Evolutionary conservation across 2,888 invertebrate species (phyloP).

Genomic region (Trissoscelio sp.): DNA sequence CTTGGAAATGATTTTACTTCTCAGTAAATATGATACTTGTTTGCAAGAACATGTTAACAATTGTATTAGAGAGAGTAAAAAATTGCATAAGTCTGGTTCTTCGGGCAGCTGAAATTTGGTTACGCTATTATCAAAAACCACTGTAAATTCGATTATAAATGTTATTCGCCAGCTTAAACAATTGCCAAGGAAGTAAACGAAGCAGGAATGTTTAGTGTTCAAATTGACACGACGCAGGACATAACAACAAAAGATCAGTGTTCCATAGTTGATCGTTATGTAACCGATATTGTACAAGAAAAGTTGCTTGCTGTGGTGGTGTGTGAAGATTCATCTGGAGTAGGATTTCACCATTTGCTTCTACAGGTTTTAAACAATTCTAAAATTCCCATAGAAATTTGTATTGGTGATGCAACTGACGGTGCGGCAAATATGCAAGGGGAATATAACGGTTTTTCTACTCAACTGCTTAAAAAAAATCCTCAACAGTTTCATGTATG

Average conservation of each 20-base stretch:
- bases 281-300: conserved; percentile 10
- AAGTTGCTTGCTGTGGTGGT: conserved; percentile 12
- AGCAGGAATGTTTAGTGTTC: conserved; percentile 10
- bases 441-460: conserved; percentile 21
- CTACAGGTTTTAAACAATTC: neutral
- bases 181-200: conserved; percentile 15
- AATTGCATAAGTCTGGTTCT: neutral
- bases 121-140: conserved; percentile 21
- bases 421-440: conserved; percentile 40
- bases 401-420: conserved; percentile 23
- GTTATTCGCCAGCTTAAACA: neutral
- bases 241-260: conserved; percentile 40
- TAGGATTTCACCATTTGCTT: neutral
- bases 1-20: conserved; percentile 6
- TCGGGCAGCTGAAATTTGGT: conserved; percentile 13
- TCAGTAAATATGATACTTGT: conserved; percentile 17
- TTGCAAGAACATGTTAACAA: conserved; percentile 6
- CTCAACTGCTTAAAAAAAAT: conserved; percentile 17
- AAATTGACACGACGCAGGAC: conserved; percentile 43
- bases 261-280: conserved; percentile 23
- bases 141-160: conserved; percentile 1
- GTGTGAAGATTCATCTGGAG: neutral
- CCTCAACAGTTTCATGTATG: conserved; percentile 7
- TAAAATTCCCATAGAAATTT: neutral
- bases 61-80: conserved; percentile 25